Evolutionary conservation across 1,140 invertebrate species (phyloP), one percentile per base, ranked within the genome.

Genomic region (Cydia amplana): DNA sequence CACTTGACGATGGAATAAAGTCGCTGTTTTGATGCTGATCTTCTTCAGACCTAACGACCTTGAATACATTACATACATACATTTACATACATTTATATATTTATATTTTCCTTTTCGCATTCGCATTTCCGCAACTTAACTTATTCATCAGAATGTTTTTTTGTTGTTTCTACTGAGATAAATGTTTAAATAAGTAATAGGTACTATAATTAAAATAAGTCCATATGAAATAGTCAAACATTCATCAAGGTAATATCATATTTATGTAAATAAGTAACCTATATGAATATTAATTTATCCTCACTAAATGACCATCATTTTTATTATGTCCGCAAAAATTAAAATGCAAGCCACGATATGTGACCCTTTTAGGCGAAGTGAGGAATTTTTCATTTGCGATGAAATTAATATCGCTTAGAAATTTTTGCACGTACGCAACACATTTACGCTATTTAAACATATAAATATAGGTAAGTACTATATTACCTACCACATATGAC

Each of bases 311-410:
- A 43, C 32, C 32, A n/a, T 18, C 28, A 70, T 70, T 36, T 36
- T 70, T 36, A 70, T 70, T 36, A 20, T 70, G 65, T 32, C 32
- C 16, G 32, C 16, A 43, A 40, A 70, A 70, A 70, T 70, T 70
- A 70, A 43, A 70, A 70, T 70, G 28, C 65, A 70, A 7, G 16
- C 7, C 65, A 36, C 65, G 65, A 32, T n/a, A 32, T 36, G 64
- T 18, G 23, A 70, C 65, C 65, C 65, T 70, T 70, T 70, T 70
- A 18, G 65, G 20, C 18, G 32, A 43, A 70, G 65, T 70, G n/a
- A 18, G 65, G 65, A 70, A 70, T 70, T 70, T 70, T 70, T 70
- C 28, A 70, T 70, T 70, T 70, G n/a, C 28, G 16, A 70, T 18
- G 32, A 70, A 36, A 40, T 70, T 70, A 70, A 70, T 43, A 36